These are phyloP conservation scores for Coendou prehensilis DNA, from an alignment of 2,797 vertebrate genomes.

Conservation along the genomic window DNA sequence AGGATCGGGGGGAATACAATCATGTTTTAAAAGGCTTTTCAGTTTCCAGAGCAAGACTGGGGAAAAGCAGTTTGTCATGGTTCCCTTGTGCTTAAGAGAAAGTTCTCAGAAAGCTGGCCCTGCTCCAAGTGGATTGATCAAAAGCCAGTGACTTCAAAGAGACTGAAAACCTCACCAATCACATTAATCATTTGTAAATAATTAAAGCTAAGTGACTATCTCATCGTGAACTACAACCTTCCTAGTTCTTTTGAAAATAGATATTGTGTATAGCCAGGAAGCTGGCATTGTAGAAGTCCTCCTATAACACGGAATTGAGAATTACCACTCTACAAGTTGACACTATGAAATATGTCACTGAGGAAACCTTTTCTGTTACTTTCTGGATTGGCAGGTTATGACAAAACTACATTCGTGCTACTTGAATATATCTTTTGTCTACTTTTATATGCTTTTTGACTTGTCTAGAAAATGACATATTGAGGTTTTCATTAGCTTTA, in stretches of 20 bases:
- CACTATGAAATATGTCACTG: slow-evolving; percentile 92
- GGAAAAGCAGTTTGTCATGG: not conserved
- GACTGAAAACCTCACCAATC: not conserved
- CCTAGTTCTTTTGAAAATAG: slow-evolving; percentile 54
- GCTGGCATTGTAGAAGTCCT: slow-evolving; percentile 81
- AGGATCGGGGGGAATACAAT: not conserved
- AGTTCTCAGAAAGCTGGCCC: not conserved
- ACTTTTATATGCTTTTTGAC: slow-evolving; percentile 94
- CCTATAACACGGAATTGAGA: slow-evolving; percentile 89
- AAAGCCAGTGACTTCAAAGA: not conserved
- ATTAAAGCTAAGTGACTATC: slow-evolving; percentile 17
- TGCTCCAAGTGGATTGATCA: not conserved
- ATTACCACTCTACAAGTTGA: slow-evolving; percentile 93
- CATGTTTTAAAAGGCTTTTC: slow-evolving; percentile 16
- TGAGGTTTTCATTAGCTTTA: slow-evolving; percentile 96
- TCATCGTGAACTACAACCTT: not conserved
- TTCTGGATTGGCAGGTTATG: slow-evolving; percentile 94
- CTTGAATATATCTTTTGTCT: slow-evolving; percentile 96
- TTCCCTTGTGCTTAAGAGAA: not conserved
- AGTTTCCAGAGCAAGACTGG: not conserved
- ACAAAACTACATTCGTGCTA: slow-evolving; percentile 94
- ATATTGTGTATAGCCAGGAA: slow-evolving; percentile 40
- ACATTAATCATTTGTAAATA: not conserved
- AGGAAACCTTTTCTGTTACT: slow-evolving; percentile 91
- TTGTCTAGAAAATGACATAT: slow-evolving; percentile 95